Percentiles rank a stretch among this genome's conserved stretches.
phyloP scores from a whole-genome alignment of 2,113 vertebrate species.

The Arizona elegans region DNA sequence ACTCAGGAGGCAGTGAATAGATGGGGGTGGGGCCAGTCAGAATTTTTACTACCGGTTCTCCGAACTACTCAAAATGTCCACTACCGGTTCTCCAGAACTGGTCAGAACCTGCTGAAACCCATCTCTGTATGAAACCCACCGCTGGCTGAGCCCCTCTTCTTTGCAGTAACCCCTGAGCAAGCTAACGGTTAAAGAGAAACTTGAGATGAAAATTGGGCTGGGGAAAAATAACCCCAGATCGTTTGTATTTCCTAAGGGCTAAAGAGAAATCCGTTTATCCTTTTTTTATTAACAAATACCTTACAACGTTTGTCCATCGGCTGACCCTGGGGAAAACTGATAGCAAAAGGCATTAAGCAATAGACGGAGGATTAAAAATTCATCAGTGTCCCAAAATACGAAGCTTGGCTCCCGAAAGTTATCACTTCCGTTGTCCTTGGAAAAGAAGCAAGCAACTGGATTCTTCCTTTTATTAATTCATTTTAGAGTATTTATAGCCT shows the following conservation, averaged over 20 bases:
- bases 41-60: too few relatives aligned
- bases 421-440: constrained; percentile 13
- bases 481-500: not conserved
- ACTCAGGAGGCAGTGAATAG: too few relatives aligned
- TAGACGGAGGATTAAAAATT: constrained; percentile 21
- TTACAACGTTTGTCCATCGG: not conserved
- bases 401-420: not conserved
- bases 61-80: too few relatives aligned
- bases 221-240: not conserved
- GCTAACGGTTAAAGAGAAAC: not conserved
- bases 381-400: not conserved
- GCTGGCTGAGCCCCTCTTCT: too few relatives aligned
- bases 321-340: not conserved
- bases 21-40: too few relatives aligned
- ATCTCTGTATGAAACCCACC: too few relatives aligned
- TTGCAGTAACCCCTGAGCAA: not conserved
- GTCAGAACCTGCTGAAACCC: too few relatives aligned
- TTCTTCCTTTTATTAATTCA: constrained; percentile 13
- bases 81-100: too few relatives aligned
- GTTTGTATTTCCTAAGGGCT: not conserved
- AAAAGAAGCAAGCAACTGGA: not conserved
- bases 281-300: not conserved
- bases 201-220: not conserved
- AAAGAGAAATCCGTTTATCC: not conserved
- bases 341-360: not conserved